phyloP scores from a whole-genome alignment of 2,113 vertebrate genomes.

The Tragelaphus imberbis region DNA sequence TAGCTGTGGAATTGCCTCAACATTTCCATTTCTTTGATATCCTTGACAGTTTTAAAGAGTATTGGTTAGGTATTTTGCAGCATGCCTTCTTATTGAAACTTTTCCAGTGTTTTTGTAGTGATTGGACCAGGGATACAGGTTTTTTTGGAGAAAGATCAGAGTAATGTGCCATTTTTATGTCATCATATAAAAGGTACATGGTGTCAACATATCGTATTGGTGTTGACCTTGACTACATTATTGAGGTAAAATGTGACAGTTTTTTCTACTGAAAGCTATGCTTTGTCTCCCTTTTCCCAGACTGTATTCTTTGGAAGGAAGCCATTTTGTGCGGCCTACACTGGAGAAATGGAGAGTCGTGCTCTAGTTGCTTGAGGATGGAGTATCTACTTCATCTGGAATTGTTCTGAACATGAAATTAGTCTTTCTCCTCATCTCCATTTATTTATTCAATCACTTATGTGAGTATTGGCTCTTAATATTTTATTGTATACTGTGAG shows the following conservation, averaged over 20 bases:
- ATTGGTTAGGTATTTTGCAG: not conserved
- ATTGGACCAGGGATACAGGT: not conserved
- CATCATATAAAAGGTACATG: not conserved
- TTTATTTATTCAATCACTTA: not conserved
- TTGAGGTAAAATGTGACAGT: not conserved
- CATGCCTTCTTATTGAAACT: not conserved
- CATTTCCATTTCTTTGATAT: not conserved
- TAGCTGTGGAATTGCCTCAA: not conserved
- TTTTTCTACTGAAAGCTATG: not conserved
- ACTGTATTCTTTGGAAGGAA: not conserved
- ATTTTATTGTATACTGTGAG: not conserved
- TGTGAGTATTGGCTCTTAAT: not conserved
- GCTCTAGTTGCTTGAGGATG: not conserved
- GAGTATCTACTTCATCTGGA: not conserved
- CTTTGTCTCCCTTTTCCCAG: not conserved
- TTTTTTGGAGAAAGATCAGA: not conserved
- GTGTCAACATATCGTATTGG: not conserved
- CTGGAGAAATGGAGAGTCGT: not conserved
- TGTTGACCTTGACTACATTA: not conserved
- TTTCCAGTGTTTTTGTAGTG: not conserved
- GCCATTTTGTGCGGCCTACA: fast-evolving
- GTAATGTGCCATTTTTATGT: not conserved
- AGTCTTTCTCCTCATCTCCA: not conserved
- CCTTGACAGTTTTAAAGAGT: not conserved
- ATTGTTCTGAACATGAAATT: not conserved